Conservation (phyloP, 2,888 invertebrate genomes). For the Hanleya hanleyi region DNA sequence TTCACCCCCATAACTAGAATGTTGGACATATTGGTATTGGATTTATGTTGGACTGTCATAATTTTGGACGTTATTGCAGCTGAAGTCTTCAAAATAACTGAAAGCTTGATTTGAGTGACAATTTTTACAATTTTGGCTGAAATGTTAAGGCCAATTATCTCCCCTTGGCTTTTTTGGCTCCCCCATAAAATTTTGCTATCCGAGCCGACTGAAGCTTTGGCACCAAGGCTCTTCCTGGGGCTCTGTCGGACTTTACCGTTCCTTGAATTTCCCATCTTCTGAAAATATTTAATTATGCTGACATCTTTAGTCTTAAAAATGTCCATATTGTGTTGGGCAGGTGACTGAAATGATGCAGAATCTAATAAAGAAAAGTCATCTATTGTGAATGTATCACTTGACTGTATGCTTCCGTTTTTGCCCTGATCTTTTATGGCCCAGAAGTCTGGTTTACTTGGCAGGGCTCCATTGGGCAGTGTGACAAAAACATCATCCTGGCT, state of each 20-base stretch:
- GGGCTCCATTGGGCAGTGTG: background rate
- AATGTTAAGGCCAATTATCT: background rate
- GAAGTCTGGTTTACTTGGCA: background rate
- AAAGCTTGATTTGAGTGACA: background rate
- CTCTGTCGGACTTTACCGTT: background rate
- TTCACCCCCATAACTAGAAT: background rate
- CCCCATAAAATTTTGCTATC: background rate
- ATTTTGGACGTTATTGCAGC: background rate
- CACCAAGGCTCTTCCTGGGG: background rate
- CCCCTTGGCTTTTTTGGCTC: background rate
- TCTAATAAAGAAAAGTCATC: background rate
- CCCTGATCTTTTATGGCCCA: background rate
- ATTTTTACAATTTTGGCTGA: background rate
- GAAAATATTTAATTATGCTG: too few species aligned
- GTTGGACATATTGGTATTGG: background rate
- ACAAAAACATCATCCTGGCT: background rate
- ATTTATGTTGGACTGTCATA: background rate
- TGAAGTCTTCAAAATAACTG: background rate
- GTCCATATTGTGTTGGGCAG: background rate
- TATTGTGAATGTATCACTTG: background rate
- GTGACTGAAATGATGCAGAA: background rate
- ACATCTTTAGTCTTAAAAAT: background rate
- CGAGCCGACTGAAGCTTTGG: background rate
- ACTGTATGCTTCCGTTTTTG: background rate
- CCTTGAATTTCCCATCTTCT: too few species aligned